phyloP scores from a whole-genome alignment of 2,888 invertebrate genomes.

The Mimachlamys varia region DNA sequence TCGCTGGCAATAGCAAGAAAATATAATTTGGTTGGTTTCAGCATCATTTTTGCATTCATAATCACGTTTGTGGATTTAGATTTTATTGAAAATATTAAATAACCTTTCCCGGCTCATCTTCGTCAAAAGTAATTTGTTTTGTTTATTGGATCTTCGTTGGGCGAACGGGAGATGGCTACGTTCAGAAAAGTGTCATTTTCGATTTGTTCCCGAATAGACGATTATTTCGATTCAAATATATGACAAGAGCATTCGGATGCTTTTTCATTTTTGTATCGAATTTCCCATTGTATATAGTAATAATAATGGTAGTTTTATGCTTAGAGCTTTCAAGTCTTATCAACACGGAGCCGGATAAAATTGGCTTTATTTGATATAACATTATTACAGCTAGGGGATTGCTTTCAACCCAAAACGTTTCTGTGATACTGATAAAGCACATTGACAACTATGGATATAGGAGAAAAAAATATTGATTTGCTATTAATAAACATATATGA shows the following conservation, averaged over 20 bases:
- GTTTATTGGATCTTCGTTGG: not conserved
- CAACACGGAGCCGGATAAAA: not conserved
- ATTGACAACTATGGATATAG: not conserved
- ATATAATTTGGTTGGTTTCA: conserved; percentile 49
- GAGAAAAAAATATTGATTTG: not conserved
- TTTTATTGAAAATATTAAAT: conserved; percentile 71
- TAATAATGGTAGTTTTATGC: not conserved
- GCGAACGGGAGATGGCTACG: not conserved
- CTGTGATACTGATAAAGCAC: not conserved
- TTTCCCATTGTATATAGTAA: not conserved
- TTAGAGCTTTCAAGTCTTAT: conserved; percentile 26
- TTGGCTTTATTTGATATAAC: not conserved
- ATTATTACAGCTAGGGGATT: not conserved
- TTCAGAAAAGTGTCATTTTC: conserved; percentile 25
- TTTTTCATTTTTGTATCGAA: not conserved
- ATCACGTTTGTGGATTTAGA: conserved; percentile 64
- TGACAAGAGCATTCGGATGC: not conserved
- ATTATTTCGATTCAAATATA: conserved; percentile 1
- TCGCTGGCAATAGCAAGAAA: conserved; percentile 47
- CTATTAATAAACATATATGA: not conserved
- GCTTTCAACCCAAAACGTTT: not conserved
- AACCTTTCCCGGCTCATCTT: conserved; percentile 56
- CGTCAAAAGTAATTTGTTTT: conserved; percentile 40
- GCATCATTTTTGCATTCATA: conserved; percentile 49
- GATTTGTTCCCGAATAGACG: not conserved